Evolutionary conservation across 1,140 invertebrate genomes (phyloP), one percentile per base, ranked within the genome.

Genomic region (Brachionus calyciflorus): DNA sequence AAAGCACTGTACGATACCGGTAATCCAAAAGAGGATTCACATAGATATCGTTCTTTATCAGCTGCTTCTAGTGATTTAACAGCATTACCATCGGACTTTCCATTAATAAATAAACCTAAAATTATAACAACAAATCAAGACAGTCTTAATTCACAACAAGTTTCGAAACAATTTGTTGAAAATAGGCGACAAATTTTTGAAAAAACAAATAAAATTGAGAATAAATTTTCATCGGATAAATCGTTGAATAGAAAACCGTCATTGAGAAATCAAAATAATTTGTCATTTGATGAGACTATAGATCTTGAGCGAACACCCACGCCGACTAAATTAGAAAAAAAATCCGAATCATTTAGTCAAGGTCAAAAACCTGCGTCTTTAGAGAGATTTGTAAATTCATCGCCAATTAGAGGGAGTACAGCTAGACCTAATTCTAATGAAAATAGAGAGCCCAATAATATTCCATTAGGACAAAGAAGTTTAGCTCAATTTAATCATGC

Each of bases 81-180:
- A 40, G 19, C 46, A 51, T 24, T 46, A 48, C n/a, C n/a, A n/a
- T n/a, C n/a, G n/a, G 65, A 14, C 55, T 60, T 60, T 37, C 55
- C 55, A 28, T 12, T 60, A n/a, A n/a, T n/a, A 9, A 60, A 60
- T 17, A 60, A 37, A 19, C 55, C 55, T 3, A 60, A 60, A 21
- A 33, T 60, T 7, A 37, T 60, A 10, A 60, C 55, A n/a, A 60
- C 26, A 3, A 60, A 60, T 37, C 55, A 60, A 41, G 55, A 60
- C 19, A 60, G 28, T 10, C n/a, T 60, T 2, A 28, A 41, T n/a
- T 19, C 10, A 14, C 60, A 65, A 65, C 60, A 65, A 65, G 40
- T 65, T 9, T 65, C 60, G 21, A 65, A 65, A 26, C 60, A 65
- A 65, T 65, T 65, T 28, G 60, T 65, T 1, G 60, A 65, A 65